Base-by-base conservation (phyloP, 2,797 vertebrate species). In the Hephaestus fuliginosus region DNA sequence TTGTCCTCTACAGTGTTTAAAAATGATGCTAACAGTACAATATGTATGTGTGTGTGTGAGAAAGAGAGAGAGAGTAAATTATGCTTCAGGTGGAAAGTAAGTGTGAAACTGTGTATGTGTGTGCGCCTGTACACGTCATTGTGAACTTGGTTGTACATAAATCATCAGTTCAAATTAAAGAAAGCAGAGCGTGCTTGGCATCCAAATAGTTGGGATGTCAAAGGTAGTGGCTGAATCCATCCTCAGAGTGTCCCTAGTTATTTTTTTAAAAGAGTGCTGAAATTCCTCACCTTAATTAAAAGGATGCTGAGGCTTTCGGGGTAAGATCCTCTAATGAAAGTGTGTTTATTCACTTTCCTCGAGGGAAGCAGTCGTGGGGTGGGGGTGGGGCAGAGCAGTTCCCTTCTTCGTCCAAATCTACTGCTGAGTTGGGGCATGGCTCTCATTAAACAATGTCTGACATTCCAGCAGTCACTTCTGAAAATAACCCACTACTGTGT, bases 401-500 rank as follows among this genome's bases (percentile, higher is more conserved):
- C 58, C 48, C 68, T 41, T 64, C 60, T 69, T 76, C 76, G 49
- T 80, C 61, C 53, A 17, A 79, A 88, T 80, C 63, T 57, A 71
- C 78, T 63, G 86, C 89, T 85, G 86, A 78, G 87, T 57, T 39
- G 74, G 28, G 75, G 63, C 87, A 83, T 70, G 83, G 83, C 82
- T 88, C 89, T 91, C 77, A 89, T 92, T 92, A 93, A 91, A 88
- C 87, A 86, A 85, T 81, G 82, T 89, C 81, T 81, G 78, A 89
- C 88, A 92, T 93, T 93, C 91, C 91, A 87, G 56, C 75, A 86
- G 86, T 87, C 85, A 70, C 74, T 87, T 87, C 90, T 93, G 82
- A 91, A 91, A 91, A 84, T 53, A 87, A 86, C 78, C 62, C 66
- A 64, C 78, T 63, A 41, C 80, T 83, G 87, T 81, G 90, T 88